Conservation (phyloP, 2,797 vertebrate genomes). For the Pogoniulus pusillus region DNA sequence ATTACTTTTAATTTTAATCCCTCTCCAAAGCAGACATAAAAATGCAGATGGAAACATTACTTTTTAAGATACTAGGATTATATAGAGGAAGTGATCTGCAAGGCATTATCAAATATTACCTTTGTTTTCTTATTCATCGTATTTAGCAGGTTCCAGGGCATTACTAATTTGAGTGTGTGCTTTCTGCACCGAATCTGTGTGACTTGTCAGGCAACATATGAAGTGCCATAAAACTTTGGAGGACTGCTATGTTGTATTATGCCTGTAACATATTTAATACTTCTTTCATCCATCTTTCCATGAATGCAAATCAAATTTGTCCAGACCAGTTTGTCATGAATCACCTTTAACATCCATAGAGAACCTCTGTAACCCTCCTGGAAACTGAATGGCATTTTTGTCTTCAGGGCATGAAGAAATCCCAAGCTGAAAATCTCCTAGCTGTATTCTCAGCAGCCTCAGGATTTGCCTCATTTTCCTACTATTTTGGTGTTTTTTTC, state of each 20-base stretch:
- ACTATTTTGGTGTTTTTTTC: background rate
- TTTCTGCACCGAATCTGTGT: background rate
- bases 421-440: background rate
- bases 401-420: conserved; percentile 15
- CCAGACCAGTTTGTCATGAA: background rate
- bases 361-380: background rate
- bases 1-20: background rate
- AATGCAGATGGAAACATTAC: background rate
- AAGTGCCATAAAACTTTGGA: background rate
- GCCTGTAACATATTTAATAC: background rate
- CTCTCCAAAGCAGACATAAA: background rate
- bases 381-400: background rate
- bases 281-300: background rate
- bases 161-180: background rate
- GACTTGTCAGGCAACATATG: background rate
- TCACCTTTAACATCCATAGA: background rate
- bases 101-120: background rate
- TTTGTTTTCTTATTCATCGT: background rate
- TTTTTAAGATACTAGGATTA: background rate
- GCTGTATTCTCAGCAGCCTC: background rate
- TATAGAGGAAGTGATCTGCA: background rate
- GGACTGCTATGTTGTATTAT: background rate
- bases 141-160: background rate
- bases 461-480: background rate
- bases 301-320: background rate